These are phyloP conservation scores for Albula goreensis DNA, from an alignment of 2,113 vertebrate species.

Conservation along the genomic window DNA sequence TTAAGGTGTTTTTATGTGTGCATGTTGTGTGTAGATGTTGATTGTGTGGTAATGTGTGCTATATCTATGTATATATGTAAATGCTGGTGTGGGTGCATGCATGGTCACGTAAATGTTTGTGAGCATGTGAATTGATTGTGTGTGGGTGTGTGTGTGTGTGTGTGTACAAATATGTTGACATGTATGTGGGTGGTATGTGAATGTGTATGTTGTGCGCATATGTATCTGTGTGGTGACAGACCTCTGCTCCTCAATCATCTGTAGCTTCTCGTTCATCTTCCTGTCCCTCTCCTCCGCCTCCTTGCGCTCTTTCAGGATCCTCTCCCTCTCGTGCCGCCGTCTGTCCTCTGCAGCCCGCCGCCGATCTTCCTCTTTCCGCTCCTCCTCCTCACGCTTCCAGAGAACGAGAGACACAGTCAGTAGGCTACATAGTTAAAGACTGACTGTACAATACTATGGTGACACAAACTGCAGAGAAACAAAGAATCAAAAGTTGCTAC, in stretches of 20 bases:
- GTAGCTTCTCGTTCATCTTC: slow-evolving; percentile 53
- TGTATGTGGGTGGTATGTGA: neutral
- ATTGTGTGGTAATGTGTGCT: neutral
- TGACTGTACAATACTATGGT: neutral
- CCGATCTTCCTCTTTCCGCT: slow-evolving; percentile 60
- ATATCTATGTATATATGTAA: neutral
- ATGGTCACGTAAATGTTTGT: neutral
- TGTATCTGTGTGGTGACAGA: neutral
- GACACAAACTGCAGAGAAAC: too few species aligned
- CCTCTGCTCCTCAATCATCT: slow-evolving; percentile 60
- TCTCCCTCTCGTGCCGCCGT: slow-evolving; percentile 53
- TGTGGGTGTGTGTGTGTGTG: neutral
- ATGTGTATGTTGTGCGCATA: neutral
- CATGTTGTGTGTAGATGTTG: too few species aligned
- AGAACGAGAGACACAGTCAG: neutral
- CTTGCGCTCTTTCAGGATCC: slow-evolving; percentile 53
- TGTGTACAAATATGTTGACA: neutral
- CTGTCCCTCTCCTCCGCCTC: slow-evolving; percentile 59
- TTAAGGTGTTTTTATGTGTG: neutral
- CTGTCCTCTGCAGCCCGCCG: slow-evolving; percentile 53
- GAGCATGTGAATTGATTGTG: neutral
- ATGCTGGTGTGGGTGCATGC: neutral
- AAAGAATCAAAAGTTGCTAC: neutral
- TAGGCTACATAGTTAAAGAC: neutral
- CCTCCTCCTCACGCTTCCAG: slow-evolving; percentile 58